These are phyloP conservation scores for Halyomorpha halys DNA, from an alignment of 1,140 invertebrate genomes.

Conservation along the genomic window DNA sequence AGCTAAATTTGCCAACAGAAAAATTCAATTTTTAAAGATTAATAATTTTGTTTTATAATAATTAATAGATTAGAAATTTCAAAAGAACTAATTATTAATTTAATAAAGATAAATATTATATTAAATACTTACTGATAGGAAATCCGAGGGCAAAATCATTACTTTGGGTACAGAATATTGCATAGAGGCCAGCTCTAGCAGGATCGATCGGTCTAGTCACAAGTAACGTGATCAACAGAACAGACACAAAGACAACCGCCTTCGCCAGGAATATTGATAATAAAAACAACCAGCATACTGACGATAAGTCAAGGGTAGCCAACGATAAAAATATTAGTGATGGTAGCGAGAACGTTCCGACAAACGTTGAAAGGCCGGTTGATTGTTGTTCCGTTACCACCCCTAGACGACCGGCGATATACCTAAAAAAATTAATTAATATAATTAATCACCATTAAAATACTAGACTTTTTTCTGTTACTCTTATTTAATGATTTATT, in stretches of 20 bases:
- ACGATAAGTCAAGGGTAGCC: constrained; percentile 69
- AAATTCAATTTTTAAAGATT: too few species aligned
- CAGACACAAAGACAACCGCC: constrained; percentile 70
- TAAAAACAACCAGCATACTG: constrained; percentile 86
- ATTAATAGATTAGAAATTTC: too few species aligned
- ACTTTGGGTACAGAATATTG: constrained; percentile 91
- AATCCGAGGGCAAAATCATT: constrained; percentile 97
- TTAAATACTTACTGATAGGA: constrained; percentile 68
- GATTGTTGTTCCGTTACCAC: constrained; percentile 73
- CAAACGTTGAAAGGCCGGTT: constrained; percentile 86
- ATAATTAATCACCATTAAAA: too few species aligned
- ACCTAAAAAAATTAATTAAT: constrained; percentile 53
- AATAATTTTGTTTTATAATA: too few species aligned
- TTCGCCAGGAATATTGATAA: constrained; percentile 76
- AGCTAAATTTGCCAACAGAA: too few species aligned
- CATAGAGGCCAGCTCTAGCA: constrained; percentile 78
- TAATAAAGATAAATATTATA: too few species aligned
- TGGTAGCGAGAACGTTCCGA: constrained; percentile 85
- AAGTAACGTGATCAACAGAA: constrained; percentile 66
- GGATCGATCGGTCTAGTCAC: constrained; percentile 68
- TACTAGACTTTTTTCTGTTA: too few species aligned
- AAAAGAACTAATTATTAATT: too few species aligned
- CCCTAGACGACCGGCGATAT: constrained; percentile 75
- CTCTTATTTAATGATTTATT: too few species aligned
- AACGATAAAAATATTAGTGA: constrained; percentile 85